Percentiles rank a stretch among this genome's conserved stretches.
These are phyloP conservation scores for Melanotus villosus DNA, from an alignment of 2,888 invertebrate genomes.

Conservation along the genomic window DNA sequence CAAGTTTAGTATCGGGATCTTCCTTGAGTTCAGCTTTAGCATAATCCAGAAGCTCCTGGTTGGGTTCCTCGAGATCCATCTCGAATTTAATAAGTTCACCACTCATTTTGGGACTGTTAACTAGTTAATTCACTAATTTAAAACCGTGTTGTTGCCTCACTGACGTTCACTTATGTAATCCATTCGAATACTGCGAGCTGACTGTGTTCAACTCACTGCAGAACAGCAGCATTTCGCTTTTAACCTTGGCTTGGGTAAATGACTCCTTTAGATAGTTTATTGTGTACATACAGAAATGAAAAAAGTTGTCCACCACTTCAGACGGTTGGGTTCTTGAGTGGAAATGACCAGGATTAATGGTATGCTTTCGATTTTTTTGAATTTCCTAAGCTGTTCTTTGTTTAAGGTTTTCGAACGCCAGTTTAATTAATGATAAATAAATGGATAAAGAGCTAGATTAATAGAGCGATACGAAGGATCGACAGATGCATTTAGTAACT, in stretches of 20 bases:
- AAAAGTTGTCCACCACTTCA: no score
- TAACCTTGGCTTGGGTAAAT: conserved; percentile 43
- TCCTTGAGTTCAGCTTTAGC: conserved; percentile 79
- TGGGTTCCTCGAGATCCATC: conserved; percentile 77
- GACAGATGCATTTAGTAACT: no score
- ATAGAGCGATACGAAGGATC: no score
- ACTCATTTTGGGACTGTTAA: conserved; percentile 7
- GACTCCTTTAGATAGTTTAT: conserved; percentile 15
- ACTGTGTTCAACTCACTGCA: conserved; percentile 33
- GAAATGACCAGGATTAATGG: no score
- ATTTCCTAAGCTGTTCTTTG: no score
- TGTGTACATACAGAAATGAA: background rate
- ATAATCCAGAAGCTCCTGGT: conserved; percentile 77
- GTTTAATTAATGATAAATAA: no score
- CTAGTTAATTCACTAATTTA: background rate
- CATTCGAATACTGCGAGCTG: conserved; percentile 28
- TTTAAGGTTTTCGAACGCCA: no score
- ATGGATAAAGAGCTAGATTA: no score
- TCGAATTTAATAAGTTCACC: conserved; percentile 69
- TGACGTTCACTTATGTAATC: conserved; percentile 32
- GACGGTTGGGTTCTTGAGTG: no score
- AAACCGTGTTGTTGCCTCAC: background rate
- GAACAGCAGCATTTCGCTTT: conserved; percentile 36
- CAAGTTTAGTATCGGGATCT: conserved; percentile 77
- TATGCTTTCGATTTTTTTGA: no score